Base-by-base conservation (phyloP, 2,113 vertebrate species). In the Protobothrops mucrosquamatus region DNA sequence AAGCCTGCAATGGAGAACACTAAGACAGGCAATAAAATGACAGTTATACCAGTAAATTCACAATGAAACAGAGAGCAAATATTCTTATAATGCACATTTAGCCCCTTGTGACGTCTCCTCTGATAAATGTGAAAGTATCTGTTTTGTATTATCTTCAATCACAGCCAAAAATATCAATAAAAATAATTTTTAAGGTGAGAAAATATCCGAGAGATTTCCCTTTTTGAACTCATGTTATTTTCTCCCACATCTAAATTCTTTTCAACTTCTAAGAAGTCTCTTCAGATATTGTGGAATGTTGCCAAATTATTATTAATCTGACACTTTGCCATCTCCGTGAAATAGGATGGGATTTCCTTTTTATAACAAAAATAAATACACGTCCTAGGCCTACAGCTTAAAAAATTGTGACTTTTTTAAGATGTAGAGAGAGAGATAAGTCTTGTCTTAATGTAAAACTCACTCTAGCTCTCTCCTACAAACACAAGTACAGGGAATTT, bases 191-290 rank as follows among this genome's bases (percentile, higher is more conserved):
- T 94, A 96, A 93, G 59, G 93, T 93, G 64, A 51, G 59, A 48
- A 93, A 94, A 96, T 96, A 94, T 93, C 93, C 94, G 93, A 96
- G 93, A 94, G 93, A 86, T 93, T 96, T 93, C 94, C 88, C 94
- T 95, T 96, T 96, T 96, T 95, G 93, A 96, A 96, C 95, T 95
- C 90, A 8, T 95, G 96, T 97, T 96, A 97, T 97, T 97, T 97
- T 96, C 94, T 95, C 93, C 94, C 93, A 94, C 74, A 81, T 96
- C 74, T 97, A 95, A 97, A 95, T 96, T 97, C 95, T 96, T 97
- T 97, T 97, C 96, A 97, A 97, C 97, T 97, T 97, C 96, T 96
- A 97, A 96, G 97, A 97, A 97, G 93, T 95, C 94, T 95, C 94
- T 93, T 93, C 91, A 90, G 91, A 94, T 93, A 97, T 61, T 93